These are phyloP conservation scores for Drosophila eugracilis DNA, from an alignment of 1,140 invertebrate species.

Conservation along the genomic window DNA sequence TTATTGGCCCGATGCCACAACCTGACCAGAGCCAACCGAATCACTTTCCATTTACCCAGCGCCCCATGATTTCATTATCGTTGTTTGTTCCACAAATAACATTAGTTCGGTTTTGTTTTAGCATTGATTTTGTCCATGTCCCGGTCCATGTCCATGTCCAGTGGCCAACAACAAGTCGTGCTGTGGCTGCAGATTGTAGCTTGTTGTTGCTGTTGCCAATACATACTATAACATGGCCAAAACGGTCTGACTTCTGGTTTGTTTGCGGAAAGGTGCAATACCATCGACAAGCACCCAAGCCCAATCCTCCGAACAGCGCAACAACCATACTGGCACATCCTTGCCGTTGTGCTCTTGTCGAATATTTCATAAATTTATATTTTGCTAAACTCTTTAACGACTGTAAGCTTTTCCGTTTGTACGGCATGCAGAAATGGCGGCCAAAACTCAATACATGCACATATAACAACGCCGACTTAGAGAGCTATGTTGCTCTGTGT, in stretches of 20 bases:
- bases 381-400: conserved; percentile 65
- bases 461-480: conserved; percentile 60
- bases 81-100: conserved; percentile 67
- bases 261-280: conserved; percentile 34
- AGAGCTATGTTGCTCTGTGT: conserved; percentile 1
- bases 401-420: conserved; percentile 55
- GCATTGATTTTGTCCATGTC: conserved; percentile 67
- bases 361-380: conserved; percentile 76
- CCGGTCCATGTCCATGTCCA: background rate
- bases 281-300: too few relatives aligned
- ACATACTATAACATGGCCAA: conserved; percentile 13
- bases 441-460: conserved; percentile 74
- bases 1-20: conserved; percentile 53
- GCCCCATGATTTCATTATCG: conserved; percentile 65
- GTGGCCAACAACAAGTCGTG: conserved; percentile 39
- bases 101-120: conserved; percentile 61
- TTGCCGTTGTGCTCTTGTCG: too few relatives aligned
- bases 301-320: too few relatives aligned
- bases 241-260: conserved; percentile 23
- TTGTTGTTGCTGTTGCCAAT: conserved; percentile 21
- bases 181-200: conserved; percentile 34
- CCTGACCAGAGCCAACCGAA: conserved; percentile 38
- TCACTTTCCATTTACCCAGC: conserved; percentile 45
- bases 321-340: conserved; percentile 1
- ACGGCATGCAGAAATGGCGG: conserved; percentile 39